These are phyloP conservation scores for Phocoena phocoena DNA, from an alignment of 2,113 vertebrate genomes.

Conservation along the genomic window DNA sequence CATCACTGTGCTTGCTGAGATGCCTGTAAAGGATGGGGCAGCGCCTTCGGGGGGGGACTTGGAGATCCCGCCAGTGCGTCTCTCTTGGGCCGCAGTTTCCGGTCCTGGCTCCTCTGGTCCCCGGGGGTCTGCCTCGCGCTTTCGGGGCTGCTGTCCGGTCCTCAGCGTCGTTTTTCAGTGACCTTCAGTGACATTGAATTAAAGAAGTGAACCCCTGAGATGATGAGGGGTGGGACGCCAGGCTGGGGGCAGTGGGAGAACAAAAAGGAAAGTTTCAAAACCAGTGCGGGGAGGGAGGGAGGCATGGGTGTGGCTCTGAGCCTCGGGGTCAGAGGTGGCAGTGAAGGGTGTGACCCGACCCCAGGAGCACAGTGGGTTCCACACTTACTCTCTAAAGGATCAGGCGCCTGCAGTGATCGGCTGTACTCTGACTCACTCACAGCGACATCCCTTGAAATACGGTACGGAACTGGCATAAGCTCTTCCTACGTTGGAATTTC, in stretches of 20 bases:
- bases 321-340: not conserved
- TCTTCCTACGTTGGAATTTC: too few species aligned
- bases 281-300: not conserved
- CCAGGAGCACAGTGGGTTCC: not conserved
- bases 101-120: not conserved
- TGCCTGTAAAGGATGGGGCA: not conserved
- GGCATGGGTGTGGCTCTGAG: not conserved
- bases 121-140: too few species aligned
- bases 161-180: not conserved
- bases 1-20: too few species aligned
- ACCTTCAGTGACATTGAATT: too few species aligned
- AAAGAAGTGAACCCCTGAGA: not conserved
- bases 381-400: not conserved
- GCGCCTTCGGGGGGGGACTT: not conserved
- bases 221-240: not conserved
- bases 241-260: too few species aligned
- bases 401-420: accelerated
- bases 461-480: accelerated
- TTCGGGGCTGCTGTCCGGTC: not conserved
- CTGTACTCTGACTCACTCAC: not conserved
- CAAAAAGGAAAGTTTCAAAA: not conserved
- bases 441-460: not conserved
- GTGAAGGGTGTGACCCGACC: not conserved
- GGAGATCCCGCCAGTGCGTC: accelerated
- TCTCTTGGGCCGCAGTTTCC: not conserved